Conservation (phyloP, 2,113 vertebrate genomes). For the Periophthalmus modestus region DNA sequence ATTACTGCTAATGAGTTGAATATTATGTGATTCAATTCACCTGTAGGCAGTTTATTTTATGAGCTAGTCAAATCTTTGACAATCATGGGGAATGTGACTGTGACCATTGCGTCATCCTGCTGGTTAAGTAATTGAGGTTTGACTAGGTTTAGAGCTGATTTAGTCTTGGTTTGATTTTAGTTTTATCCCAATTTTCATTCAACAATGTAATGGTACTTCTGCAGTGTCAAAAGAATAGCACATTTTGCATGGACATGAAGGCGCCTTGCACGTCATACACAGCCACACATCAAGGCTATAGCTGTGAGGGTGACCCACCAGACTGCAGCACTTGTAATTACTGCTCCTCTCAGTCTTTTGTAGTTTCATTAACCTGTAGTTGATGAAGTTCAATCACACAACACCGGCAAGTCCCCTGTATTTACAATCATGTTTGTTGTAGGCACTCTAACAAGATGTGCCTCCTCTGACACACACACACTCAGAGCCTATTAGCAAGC, state of each 20-base stretch:
- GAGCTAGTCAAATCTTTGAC: background rate
- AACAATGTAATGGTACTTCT: too few species aligned
- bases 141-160: background rate
- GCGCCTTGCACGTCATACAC: background rate
- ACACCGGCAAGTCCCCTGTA: constrained; percentile 51
- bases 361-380: constrained; percentile 75
- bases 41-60: background rate
- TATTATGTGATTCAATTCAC: too few species aligned
- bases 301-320: constrained; percentile 9
- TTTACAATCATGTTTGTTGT: constrained; percentile 62
- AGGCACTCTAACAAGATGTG: constrained; percentile 62
- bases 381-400: constrained; percentile 75
- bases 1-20: too few species aligned
- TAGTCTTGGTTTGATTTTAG: background rate
- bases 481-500: constrained; percentile 71
- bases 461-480: constrained; percentile 67
- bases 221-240: background rate
- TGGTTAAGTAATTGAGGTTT: too few species aligned
- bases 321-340: constrained; percentile 65
- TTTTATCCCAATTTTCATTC: background rate
- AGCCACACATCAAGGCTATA: background rate
- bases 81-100: background rate
- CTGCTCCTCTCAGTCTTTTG: constrained; percentile 66
- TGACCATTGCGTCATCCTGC: too few species aligned
- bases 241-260: background rate